These are phyloP conservation scores for Acanthisitta chloris DNA, from an alignment of 2,113 vertebrate species.

Conservation along the genomic window DNA sequence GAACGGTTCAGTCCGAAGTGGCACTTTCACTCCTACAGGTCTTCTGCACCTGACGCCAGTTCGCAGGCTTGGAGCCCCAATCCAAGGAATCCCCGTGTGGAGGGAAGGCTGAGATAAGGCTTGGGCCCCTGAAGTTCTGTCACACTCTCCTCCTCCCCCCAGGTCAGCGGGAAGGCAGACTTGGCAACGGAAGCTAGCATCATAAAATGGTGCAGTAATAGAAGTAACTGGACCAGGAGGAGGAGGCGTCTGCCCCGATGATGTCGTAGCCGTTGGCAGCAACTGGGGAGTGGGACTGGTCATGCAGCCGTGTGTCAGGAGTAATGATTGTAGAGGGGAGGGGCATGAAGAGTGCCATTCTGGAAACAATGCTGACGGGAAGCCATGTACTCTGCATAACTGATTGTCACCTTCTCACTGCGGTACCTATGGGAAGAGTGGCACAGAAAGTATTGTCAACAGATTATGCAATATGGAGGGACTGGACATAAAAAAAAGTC, in stretches of 20 bases:
- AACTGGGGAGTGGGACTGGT: conserved; percentile 81
- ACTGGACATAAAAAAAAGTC: neutral
- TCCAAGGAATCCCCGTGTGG: conserved; percentile 69
- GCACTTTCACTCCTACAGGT: conserved; percentile 50
- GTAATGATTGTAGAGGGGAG: conserved; percentile 88
- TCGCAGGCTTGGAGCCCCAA: conserved; percentile 70
- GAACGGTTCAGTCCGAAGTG: conserved; percentile 46
- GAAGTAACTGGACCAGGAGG: conserved; percentile 89
- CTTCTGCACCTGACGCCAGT: conserved; percentile 66
- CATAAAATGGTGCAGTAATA: conserved; percentile 90
- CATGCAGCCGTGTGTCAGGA: conserved; percentile 87
- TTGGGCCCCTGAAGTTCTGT: conserved; percentile 78
- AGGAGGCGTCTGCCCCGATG: conserved; percentile 83
- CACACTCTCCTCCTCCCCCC: conserved; percentile 64
- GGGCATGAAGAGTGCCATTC: conserved; percentile 85
- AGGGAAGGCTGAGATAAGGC: conserved; percentile 83
- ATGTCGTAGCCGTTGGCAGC: conserved; percentile 83
- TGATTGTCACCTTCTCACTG: conserved; percentile 89
- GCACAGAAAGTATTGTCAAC: fast-evolving
- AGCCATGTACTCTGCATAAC: conserved; percentile 84
- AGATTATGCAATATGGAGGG: fast-evolving
- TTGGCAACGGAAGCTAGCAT: conserved; percentile 87
- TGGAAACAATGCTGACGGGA: conserved; percentile 84
- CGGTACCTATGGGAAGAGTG: conserved; percentile 73
- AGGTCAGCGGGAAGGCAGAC: conserved; percentile 80